Evolutionary conservation across 1,140 invertebrate species (phyloP).

Genomic region (Lepidurus arcticus): DNA sequence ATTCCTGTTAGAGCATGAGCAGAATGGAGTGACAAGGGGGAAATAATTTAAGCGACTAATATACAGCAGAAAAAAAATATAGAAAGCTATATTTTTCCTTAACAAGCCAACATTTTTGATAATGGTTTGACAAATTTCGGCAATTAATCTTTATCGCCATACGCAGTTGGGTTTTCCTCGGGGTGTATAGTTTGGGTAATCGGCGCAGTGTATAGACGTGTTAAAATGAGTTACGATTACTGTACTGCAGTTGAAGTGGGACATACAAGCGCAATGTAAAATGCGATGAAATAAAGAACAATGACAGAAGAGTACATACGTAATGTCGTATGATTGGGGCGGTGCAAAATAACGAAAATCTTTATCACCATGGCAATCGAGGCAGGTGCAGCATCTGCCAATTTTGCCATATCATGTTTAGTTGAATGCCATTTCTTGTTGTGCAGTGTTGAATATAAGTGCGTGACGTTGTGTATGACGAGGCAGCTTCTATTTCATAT

Average conservation of each 20-base stretch:
- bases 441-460: neutral
- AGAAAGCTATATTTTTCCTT: neutral
- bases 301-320: neutral
- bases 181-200: no score
- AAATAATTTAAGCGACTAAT: neutral
- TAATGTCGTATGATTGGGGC: neutral
- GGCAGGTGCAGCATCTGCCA: neutral
- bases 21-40: no score
- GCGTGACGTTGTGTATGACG: neutral
- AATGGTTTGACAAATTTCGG: neutral
- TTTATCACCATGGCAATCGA: neutral
- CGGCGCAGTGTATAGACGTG: no score
- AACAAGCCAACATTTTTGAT: neutral
- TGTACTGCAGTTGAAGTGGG: neutral
- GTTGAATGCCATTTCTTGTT: neutral
- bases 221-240: no score
- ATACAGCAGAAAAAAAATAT: neutral
- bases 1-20: no score
- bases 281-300: neutral
- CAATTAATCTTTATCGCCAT: neutral
- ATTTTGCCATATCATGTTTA: neutral
- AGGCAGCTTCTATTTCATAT: constrained; percentile 10
- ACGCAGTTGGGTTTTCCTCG: neutral
- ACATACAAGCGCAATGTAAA: neutral
- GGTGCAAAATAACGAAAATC: neutral